Conservation (phyloP, 1,140 invertebrate species). For the Vollenhovia emeryi region DNA sequence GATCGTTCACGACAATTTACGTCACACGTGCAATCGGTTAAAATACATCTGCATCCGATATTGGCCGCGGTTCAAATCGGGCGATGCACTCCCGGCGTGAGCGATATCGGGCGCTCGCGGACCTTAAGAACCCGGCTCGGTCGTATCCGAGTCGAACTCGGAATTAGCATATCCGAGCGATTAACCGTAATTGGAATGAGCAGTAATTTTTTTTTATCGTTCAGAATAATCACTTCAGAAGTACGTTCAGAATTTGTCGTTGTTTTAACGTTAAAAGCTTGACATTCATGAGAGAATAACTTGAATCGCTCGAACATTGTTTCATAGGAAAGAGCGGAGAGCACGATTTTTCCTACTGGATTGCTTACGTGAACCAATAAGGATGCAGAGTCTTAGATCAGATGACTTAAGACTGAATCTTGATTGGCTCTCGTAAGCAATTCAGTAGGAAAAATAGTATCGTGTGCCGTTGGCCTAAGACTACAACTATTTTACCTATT, state of each 20-base stretch:
- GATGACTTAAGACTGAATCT: too few relatives aligned
- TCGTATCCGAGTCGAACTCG: background rate
- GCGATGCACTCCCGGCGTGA: conserved; percentile 3
- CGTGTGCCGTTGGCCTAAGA: too few relatives aligned
- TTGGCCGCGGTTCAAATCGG: conserved; percentile 6
- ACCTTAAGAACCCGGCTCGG: background rate
- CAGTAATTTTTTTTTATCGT: background rate
- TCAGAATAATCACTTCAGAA: too few relatives aligned
- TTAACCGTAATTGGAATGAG: background rate
- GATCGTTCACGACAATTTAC: background rate
- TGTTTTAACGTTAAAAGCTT: background rate
- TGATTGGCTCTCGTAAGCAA: too few relatives aligned
- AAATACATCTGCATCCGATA: conserved; percentile 25
- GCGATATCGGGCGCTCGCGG: conserved; percentile 14
- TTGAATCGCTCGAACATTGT: background rate
- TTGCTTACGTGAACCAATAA: too few relatives aligned
- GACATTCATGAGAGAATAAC: background rate
- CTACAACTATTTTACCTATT: background rate
- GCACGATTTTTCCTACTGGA: too few relatives aligned
- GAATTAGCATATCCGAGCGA: conserved; percentile 15
- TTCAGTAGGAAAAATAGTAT: too few relatives aligned
- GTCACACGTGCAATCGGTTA: conserved; percentile 6
- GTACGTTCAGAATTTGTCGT: too few relatives aligned
- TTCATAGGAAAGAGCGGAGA: background rate
- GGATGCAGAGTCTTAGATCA: too few relatives aligned